These are phyloP conservation scores for Phengaris arion DNA, from an alignment of 2,888 invertebrate genomes.

Conservation along the genomic window DNA sequence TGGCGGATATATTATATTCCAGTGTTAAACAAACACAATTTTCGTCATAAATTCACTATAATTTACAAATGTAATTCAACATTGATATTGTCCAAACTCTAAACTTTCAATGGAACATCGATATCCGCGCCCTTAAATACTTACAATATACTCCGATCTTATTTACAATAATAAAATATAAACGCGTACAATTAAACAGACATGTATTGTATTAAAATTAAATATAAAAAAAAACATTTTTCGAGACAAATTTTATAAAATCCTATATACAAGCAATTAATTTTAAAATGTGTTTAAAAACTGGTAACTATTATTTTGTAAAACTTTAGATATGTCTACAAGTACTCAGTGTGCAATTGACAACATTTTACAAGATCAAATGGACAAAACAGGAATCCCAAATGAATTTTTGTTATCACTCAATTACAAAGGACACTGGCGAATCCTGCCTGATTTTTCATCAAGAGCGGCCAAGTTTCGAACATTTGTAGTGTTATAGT, in stretches of 20 bases:
- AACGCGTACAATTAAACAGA: constrained; percentile 7
- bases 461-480: too few species aligned
- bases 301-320: constrained; percentile 28
- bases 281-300: constrained; percentile 2
- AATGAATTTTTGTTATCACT: not conserved
- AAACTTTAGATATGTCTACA: not conserved
- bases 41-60: constrained; percentile 13
- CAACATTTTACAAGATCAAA: not conserved
- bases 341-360: not conserved
- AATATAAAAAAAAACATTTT: constrained; percentile 2
- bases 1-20: constrained; percentile 46
- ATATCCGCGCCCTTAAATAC: constrained; percentile 25
- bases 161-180: constrained; percentile 13
- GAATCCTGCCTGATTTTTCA: too few species aligned
- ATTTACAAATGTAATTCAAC: not conserved
- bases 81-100: not conserved
- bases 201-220: not conserved
- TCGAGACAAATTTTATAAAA: not conserved
- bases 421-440: not conserved
- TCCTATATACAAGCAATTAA: constrained; percentile 9
- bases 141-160: constrained; percentile 22
- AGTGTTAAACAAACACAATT: constrained; percentile 42
- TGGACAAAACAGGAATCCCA: not conserved
- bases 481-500: too few species aligned
- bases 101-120: not conserved